A percentile compares a stretch with the other conserved stretches of the same genome.
Conservation (phyloP, 2,888 invertebrate species). For the Archaeoteleia sp. region DNA sequence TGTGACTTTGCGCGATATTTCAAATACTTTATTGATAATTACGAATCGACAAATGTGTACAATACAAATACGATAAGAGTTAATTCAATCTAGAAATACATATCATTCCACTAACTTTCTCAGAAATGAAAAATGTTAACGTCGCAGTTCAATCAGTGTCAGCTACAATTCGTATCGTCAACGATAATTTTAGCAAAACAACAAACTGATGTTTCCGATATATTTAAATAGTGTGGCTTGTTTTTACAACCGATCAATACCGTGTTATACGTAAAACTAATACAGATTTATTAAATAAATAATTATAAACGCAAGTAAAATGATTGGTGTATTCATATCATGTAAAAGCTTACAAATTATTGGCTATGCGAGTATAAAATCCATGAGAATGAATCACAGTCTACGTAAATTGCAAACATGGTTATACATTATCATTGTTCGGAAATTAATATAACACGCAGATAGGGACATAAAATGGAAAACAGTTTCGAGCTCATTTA, state of each 20-base stretch:
- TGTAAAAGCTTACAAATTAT: too few relatives aligned
- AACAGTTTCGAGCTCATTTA: too few relatives aligned
- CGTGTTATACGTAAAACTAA: too few relatives aligned
- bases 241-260: too few relatives aligned
- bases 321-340: too few relatives aligned
- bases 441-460: too few relatives aligned
- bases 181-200: conserved; percentile 22
- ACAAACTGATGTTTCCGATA: conserved; percentile 10
- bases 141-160: conserved; percentile 34
- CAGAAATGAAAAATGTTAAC: conserved; percentile 36
- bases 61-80: conserved; percentile 16
- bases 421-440: too few relatives aligned
- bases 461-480: too few relatives aligned
- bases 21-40: conserved; percentile 29
- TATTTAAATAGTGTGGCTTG: too few relatives aligned
- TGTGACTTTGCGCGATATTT: conserved; percentile 19
- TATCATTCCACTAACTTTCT: conserved; percentile 25
- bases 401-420: too few relatives aligned
- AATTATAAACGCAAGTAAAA: background rate
- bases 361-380: too few relatives aligned
- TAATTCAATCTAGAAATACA: conserved; percentile 36
- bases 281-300: background rate
- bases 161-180: conserved; percentile 24
- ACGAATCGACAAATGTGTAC: conserved; percentile 18
- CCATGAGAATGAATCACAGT: too few relatives aligned